Base-by-base conservation (phyloP, 2,888 invertebrate genomes). In the Thereva unica region DNA sequence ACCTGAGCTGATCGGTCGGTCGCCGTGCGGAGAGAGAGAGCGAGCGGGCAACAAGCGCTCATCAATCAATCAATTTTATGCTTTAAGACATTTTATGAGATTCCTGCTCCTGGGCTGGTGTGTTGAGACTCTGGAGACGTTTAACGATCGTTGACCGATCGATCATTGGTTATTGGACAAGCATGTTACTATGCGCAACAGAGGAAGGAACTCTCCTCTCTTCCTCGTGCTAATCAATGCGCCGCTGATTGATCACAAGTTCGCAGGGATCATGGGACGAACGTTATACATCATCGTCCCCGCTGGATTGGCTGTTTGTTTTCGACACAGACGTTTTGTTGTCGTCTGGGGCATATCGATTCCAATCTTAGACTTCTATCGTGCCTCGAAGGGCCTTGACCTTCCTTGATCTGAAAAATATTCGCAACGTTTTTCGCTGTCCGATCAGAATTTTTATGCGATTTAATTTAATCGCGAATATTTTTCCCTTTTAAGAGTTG, bases 51-150 rank as follows among this genome's bases (percentile, higher is more conserved):
- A 44, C 54, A 34, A 35, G 64, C 35, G 45, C 40, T 55, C 42
- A 55, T 55, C 65, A 65, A 65, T 65, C 65, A 65, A 65, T 65
- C 65, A 65, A 54, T 65, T 65, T 65, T 65, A 65, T 65, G 55
- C 55, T 55, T 65, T 55, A 47, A 38, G 55, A 55, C 55, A 55
- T 65, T 65, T 65, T 55, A 65, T 65, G 53, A 55, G 47, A 63
- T 47, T 3, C 50, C 40, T 50, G 40, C 41, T 63, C 52, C 63
- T 63, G 23, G 52, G 50, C 38, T 40, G 23, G 50, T n/a, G 40
- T 49, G 49, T 63, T 23, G 23, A 23, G 23, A 23, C 23, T 49
- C 47, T 35, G 59, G 47, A 35, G 49, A 59, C 49, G 49, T 59
- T 59, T 49, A 59, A 59, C 59, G 59, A 59, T 59, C 59, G 59